These are phyloP conservation scores for Xestoiulus laeticollis DNA, from an alignment of 2,888 invertebrate genomes.

Conservation along the genomic window DNA sequence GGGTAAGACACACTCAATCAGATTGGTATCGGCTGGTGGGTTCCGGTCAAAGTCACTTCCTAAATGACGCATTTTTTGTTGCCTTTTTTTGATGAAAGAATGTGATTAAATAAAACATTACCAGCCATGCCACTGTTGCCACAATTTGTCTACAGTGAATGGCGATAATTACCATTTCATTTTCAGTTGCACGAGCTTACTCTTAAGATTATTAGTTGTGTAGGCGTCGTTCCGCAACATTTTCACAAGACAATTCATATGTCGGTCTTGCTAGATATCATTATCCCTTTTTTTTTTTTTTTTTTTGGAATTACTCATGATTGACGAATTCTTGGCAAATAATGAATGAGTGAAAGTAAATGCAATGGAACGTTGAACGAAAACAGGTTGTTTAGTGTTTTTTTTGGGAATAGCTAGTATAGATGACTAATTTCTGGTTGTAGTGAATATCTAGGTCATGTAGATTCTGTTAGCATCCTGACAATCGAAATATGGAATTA, in stretches of 20 bases:
- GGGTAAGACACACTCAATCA: not conserved
- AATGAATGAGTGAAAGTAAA: not conserved
- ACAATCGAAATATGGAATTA: not conserved
- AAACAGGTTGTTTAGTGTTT: not conserved
- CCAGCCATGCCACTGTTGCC: not conserved
- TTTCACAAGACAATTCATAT: not conserved
- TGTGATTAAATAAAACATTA: not conserved
- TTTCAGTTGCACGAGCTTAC: not conserved
- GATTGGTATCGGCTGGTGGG: not conserved
- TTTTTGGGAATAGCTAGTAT: conserved; percentile 1
- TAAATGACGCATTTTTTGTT: not conserved
- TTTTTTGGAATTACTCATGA: not conserved
- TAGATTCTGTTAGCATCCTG: not conserved
- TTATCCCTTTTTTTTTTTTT: not conserved
- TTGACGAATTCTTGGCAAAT: not conserved
- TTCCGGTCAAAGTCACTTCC: conserved; percentile 30
- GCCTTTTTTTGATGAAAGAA: not conserved
- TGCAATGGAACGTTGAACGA: not conserved
- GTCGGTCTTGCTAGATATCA: not conserved
- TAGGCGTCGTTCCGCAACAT: conserved; percentile 13
- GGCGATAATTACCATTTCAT: not conserved
- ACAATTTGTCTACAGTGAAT: not conserved
- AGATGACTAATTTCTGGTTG: not conserved
- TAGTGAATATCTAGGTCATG: conserved; percentile 27
- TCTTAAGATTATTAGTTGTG: not conserved